phyloP scores from a whole-genome alignment of 2,113 vertebrate genomes.

The Zosterops borbonicus region DNA sequence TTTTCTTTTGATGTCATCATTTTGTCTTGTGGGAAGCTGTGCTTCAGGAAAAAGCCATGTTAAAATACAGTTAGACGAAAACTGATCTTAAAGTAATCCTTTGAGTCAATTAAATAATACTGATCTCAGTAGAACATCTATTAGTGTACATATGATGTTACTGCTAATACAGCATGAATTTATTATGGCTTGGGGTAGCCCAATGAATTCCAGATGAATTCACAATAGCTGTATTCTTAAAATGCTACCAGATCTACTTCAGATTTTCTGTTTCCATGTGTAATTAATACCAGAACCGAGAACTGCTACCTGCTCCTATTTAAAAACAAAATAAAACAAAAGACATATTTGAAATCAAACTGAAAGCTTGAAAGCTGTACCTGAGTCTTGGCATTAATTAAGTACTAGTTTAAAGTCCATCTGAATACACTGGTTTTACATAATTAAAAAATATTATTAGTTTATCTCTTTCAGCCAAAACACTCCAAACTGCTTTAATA shows the following conservation, averaged over 20 bases:
- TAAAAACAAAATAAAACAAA: not conserved
- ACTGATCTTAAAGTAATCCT: slow-evolving; percentile 54
- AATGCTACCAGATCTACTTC: slow-evolving; percentile 58
- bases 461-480: not conserved
- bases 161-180: slow-evolving; percentile 56
- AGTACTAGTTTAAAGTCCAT: not conserved
- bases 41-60: not conserved
- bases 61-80: slow-evolving; percentile 30
- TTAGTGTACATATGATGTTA: slow-evolving; percentile 50
- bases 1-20: slow-evolving; percentile 6
- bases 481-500: not conserved
- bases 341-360: not conserved
- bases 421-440: not conserved
- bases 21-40: not conserved
- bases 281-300: slow-evolving; percentile 52
- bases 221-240: slow-evolving; percentile 57
- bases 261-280: slow-evolving; percentile 48
- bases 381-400: not conserved
- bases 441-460: not conserved
- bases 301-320: slow-evolving; percentile 24
- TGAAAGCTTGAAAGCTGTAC: not conserved
- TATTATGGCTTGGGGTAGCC: slow-evolving; percentile 46
- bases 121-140: slow-evolving; percentile 52
- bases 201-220: slow-evolving; percentile 65
- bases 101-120: slow-evolving; percentile 59